Evolutionary conservation across 2,113 vertebrate species (phyloP).

Genomic region (Bothrops jararaca): DNA sequence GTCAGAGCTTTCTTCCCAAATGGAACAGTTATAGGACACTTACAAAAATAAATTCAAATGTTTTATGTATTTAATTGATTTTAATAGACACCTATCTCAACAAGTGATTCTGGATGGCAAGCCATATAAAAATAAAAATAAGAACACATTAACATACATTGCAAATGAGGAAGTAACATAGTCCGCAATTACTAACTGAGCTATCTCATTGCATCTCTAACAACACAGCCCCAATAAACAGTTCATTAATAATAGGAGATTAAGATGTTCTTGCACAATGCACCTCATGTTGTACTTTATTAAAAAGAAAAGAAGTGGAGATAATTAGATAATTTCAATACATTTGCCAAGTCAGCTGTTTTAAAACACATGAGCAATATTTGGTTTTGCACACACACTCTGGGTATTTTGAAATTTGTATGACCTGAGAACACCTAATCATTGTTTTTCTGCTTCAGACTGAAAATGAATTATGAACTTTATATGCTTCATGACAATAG

Average conservation of each 20-base stretch:
- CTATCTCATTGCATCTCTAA: background rate
- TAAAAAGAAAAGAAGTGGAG: background rate
- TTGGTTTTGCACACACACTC: background rate
- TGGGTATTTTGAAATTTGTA: background rate
- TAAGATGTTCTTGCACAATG: background rate
- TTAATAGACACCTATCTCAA: background rate
- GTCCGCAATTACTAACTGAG: background rate
- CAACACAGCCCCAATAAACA: background rate
- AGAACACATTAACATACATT: background rate
- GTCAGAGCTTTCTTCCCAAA: background rate
- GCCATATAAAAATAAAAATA: background rate
- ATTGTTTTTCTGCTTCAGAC: background rate
- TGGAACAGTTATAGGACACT: background rate
- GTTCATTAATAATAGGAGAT: background rate
- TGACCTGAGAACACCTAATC: background rate
- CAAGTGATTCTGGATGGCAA: background rate
- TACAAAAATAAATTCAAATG: background rate
- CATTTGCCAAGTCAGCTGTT: background rate
- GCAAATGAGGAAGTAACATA: background rate
- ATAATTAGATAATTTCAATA: background rate
- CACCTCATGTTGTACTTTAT: background rate
- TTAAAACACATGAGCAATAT: background rate
- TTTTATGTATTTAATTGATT: background rate
- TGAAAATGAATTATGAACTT: background rate
- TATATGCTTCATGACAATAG: too few relatives aligned